These are phyloP conservation scores for Ornithorhynchus anatinus DNA, from an alignment of 2,113 vertebrate genomes.

Conservation along the genomic window DNA sequence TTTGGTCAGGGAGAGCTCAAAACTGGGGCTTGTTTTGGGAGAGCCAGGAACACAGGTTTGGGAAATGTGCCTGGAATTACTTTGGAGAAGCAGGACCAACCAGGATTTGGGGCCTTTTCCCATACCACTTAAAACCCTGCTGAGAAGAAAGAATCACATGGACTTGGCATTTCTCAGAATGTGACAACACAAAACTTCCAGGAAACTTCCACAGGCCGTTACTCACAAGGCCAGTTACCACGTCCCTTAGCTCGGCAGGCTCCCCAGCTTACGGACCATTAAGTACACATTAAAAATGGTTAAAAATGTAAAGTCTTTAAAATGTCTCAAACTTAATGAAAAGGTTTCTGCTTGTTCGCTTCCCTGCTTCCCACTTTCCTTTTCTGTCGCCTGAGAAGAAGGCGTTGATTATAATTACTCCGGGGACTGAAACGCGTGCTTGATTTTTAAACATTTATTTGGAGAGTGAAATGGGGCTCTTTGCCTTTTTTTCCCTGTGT, in stretches of 20 bases:
- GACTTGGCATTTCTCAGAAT: no score
- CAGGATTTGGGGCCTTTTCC: no score
- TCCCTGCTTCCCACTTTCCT: conserved; percentile 52
- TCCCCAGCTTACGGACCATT: conserved; percentile 39
- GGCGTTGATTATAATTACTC: conserved; percentile 67
- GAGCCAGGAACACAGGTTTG: no score
- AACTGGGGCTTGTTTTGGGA: no score
- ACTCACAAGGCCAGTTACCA: conserved; percentile 57
- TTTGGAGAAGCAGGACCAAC: no score
- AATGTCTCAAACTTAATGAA: conserved; percentile 60
- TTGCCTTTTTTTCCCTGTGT: background rate
- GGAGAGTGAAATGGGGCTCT: conserved; percentile 37
- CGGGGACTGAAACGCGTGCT: conserved; percentile 39
- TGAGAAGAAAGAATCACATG: no score
- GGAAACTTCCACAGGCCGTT: conserved; percentile 54
- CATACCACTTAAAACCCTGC: no score
- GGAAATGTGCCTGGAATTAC: no score
- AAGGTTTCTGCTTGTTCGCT: conserved; percentile 57
- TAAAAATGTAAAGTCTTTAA: conserved; percentile 70
- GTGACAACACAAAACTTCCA: conserved; percentile 43
- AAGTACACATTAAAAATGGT: conserved; percentile 57
- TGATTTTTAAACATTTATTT: conserved; percentile 47
- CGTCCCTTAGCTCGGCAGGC: conserved; percentile 59
- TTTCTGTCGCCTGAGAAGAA: conserved; percentile 61
- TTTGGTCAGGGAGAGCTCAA: no score